These are phyloP conservation scores for Epirrhoe alternata DNA, from an alignment of 2,888 invertebrate genomes.

Conservation along the genomic window DNA sequence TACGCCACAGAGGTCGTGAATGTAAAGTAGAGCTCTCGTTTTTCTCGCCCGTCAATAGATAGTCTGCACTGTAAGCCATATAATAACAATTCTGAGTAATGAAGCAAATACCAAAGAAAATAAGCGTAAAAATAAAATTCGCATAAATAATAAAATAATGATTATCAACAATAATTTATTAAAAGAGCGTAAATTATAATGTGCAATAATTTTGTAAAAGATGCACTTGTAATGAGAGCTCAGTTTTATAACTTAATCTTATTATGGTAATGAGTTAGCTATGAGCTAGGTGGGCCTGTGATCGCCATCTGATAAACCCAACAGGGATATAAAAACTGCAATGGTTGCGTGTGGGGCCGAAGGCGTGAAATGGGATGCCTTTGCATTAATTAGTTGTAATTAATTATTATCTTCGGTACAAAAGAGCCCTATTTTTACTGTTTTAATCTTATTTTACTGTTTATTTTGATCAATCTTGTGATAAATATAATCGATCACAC, in stretches of 20 bases:
- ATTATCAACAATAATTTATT: background rate
- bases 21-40: too few species aligned
- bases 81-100: too few species aligned
- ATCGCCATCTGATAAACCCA: conserved; percentile 19
- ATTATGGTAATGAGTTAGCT: conserved; percentile 24
- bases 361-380: conserved; percentile 28
- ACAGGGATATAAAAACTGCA: conserved; percentile 24
- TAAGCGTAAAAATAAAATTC: background rate
- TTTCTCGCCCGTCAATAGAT: too few species aligned
- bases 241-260: conserved; percentile 17
- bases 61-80: too few species aligned
- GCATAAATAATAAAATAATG: background rate
- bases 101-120: too few species aligned
- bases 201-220: conserved; percentile 6
- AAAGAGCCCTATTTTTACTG: background rate
- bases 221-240: background rate
- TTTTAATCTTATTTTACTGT: too few species aligned
- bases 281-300: conserved; percentile 27
- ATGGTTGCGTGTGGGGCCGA: conserved; percentile 20
- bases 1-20: too few species aligned
- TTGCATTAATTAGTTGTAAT: conserved; percentile 31
- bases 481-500: too few species aligned
- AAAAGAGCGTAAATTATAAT: background rate
- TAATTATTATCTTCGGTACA: conserved; percentile 14
- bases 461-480: too few species aligned